Conservation (phyloP, 2,113 vertebrate genomes). For the Nycticebus coucang region DNA sequence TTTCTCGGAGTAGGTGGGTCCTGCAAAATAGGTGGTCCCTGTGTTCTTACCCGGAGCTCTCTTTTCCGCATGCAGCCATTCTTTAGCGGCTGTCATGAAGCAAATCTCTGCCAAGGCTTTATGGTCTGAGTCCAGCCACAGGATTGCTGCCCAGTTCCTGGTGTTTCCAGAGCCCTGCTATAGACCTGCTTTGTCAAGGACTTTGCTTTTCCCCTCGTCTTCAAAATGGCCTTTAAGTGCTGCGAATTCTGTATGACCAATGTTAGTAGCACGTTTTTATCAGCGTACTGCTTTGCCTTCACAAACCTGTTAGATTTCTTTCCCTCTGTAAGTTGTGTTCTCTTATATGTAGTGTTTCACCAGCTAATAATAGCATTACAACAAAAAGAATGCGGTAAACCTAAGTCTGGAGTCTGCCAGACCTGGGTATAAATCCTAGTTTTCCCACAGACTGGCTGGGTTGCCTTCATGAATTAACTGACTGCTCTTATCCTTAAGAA, state of each 20-base stretch:
- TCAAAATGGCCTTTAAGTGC: not conserved
- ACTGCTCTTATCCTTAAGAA: not conserved
- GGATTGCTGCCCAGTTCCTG: not conserved
- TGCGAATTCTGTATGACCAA: not conserved
- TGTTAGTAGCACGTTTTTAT: not conserved
- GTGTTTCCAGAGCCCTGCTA: not conserved
- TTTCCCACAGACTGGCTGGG: not conserved
- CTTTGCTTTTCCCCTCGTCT: not conserved
- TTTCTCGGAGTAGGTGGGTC: not conserved
- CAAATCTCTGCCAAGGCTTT: constrained; percentile 39
- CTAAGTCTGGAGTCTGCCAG: not conserved
- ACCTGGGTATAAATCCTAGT: not conserved
- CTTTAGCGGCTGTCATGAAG: constrained; percentile 36
- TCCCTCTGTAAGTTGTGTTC: not conserved
- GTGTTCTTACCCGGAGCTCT: not conserved
- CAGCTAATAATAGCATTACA: not conserved
- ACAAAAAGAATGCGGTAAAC: not conserved
- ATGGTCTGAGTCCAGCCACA: not conserved
- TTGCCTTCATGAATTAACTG: not conserved
- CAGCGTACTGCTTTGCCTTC: not conserved
- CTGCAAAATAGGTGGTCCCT: not conserved
- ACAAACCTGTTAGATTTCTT: constrained; percentile 4
- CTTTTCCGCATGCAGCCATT: not conserved
- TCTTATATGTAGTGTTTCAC: not conserved
- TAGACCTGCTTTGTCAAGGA: not conserved